Base-by-base conservation (phyloP, 2,797 vertebrate genomes). In the Sebastes jordani region DNA sequence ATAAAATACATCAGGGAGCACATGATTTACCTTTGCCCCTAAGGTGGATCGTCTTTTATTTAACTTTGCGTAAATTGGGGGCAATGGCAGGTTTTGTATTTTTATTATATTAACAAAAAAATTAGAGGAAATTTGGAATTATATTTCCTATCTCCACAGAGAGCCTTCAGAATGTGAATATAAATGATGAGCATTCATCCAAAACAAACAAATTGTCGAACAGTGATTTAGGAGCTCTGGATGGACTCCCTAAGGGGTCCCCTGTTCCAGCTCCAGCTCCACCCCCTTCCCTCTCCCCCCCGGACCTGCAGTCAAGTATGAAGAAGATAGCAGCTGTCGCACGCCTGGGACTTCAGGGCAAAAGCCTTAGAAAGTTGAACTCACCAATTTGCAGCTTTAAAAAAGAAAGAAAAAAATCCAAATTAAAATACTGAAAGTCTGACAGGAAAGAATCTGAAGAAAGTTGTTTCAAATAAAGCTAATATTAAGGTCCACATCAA, bases 281-380 rank as follows among this genome's bases (percentile, higher is more conserved):
- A 80, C 70, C 30, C 7, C 66, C 84, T 82, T 82, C 84, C 42
- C 82, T 27, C 27, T 27, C 85, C 83, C 85, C 86, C 29, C 62
- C 5, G 62, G 89, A 79, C 81, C 83, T 86, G 78, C 89, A 92
- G 86, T 92, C 78, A 86, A 86, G 76, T 83, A 88, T 90, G 91
- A 91, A 92, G 82, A 67, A 87, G 87, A 86, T 73, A 90, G 87
- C 91, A 94, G 90, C 90, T 91, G 92, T 83, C 49, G 18, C 75
- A 79, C 79, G 66, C 81, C 71, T 52, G 78, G 76, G 88, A 89
- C 90, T 89, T 81, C 11, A 13, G 88, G 91, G 81, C 81, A 80
- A 42, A 82, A 61, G 65, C 75, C 81, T 67, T 5, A 8, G 29
- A 83, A 88, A 87, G 72, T 78, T 82, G 25, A 83, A 81, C 70